Percentiles rank a stretch among this genome's conserved stretches.
These are phyloP conservation scores for Petrosia ficiformis DNA, from an alignment of 37 sponge, comb jelly and placozoan species.

Conservation along the genomic window DNA sequence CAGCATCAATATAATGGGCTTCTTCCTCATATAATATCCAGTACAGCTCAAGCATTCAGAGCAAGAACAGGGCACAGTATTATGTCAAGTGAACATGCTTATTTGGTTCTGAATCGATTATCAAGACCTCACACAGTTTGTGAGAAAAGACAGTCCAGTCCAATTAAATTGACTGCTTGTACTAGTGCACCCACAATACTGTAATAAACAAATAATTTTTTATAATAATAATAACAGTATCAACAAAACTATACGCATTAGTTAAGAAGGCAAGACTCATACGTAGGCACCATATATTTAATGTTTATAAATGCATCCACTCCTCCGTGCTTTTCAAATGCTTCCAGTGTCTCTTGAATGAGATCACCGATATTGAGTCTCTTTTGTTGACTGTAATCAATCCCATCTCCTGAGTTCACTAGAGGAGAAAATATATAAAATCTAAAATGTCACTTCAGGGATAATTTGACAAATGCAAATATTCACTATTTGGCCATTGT, in stretches of 20 bases:
- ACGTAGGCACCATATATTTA: conserved; percentile 99
- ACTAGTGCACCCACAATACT: not conserved
- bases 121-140: not conserved
- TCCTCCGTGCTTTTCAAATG: conserved; percentile 93
- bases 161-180: not conserved
- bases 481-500: no score
- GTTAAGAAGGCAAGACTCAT: conserved; percentile 93
- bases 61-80: not conserved
- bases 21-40: not conserved
- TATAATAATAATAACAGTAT: not conserved
- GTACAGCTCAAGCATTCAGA: not conserved
- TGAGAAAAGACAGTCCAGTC: no score
- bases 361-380: conserved; percentile 94
- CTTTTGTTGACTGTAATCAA: conserved; percentile 99
- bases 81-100: not conserved
- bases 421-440: not conserved
- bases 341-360: conserved; percentile 93
- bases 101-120: not conserved
- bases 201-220: no score
- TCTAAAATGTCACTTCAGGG: not conserved
- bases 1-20: not conserved
- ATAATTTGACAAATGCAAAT: no score
- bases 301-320: conserved; percentile 98
- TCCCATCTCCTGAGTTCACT: conserved; percentile 97
- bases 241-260: conserved; percentile 13